Conservation (phyloP, 2,888 invertebrate species). For the Resseliella maxima region DNA sequence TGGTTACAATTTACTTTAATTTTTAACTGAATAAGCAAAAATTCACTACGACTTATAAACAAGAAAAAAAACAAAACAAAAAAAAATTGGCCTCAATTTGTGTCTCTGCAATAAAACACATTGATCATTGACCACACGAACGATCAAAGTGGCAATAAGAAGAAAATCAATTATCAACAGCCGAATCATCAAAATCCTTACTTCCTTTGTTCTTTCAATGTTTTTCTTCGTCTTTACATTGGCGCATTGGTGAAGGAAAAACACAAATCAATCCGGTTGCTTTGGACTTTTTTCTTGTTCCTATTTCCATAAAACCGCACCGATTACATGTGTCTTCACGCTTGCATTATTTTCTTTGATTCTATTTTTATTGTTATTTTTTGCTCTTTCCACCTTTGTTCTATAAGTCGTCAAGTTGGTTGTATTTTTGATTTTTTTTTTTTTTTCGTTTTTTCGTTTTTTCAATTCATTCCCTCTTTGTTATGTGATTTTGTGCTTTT, state of each 20-base stretch:
- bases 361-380: constrained; percentile 30
- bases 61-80: too few relatives aligned
- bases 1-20: too few relatives aligned
- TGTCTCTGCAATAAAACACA: too few relatives aligned
- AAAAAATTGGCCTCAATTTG: too few relatives aligned
- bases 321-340: constrained; percentile 23
- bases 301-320: neutral
- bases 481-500: neutral
- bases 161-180: constrained; percentile 27
- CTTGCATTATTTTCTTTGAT: constrained; percentile 27
- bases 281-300: neutral
- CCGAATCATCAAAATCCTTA: constrained; percentile 49
- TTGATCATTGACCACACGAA: neutral
- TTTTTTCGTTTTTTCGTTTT: neutral
- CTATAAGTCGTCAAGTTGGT: neutral
- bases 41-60: too few relatives aligned
- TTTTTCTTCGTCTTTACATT: neutral
- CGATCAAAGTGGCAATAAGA: neutral
- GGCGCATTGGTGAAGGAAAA: neutral
- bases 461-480: neutral
- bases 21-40: too few relatives aligned
- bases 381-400: neutral
- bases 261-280: constrained; percentile 12
- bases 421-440: neutral
- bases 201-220: constrained; percentile 22